Percentiles rank a stretch among this genome's conserved stretches.
phyloP scores from a whole-genome alignment of 2,888 invertebrate species.

The Eupithecia vulgata region DNA sequence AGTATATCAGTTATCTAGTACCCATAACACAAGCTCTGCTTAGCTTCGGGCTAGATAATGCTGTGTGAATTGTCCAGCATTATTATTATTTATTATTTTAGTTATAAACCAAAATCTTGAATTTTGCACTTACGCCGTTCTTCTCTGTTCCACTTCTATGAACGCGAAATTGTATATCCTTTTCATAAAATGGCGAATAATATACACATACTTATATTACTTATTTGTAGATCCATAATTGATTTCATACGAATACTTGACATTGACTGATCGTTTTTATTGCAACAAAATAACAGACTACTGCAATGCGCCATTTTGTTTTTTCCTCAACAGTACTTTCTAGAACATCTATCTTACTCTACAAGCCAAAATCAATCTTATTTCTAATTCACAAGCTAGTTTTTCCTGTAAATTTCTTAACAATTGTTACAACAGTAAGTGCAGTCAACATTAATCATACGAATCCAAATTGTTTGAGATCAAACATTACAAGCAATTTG shows the following conservation, averaged over 20 bases:
- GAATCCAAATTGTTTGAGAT: conserved; percentile 78
- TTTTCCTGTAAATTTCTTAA: conserved; percentile 34
- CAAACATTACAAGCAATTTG: conserved; percentile 39
- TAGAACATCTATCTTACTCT: conserved; percentile 37
- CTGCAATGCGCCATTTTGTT: conserved; percentile 68
- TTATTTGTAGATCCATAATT: conserved; percentile 2
- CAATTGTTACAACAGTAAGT: conserved; percentile 61
- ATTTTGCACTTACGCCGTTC: no score
- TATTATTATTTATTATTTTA: no score
- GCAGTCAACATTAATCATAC: conserved; percentile 79
- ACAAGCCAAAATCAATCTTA: conserved; percentile 51
- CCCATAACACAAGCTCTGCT: no score
- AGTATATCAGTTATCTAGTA: no score
- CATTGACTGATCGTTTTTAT: conserved; percentile 43
- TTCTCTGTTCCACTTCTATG: no score
- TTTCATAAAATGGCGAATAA: no score
- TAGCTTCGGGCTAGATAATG: no score
- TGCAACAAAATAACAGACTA: conserved; percentile 48
- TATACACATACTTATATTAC: no score
- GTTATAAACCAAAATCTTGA: no score
- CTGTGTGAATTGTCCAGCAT: no score
- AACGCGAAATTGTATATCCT: no score
- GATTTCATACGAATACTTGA: conserved; percentile 33
- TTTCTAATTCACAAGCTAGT: conserved; percentile 3
- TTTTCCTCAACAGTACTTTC: conserved; percentile 73